Evolutionary conservation across 2,797 vertebrate species (phyloP).

Genomic region (Enteromius unitaeniatus): DNA sequence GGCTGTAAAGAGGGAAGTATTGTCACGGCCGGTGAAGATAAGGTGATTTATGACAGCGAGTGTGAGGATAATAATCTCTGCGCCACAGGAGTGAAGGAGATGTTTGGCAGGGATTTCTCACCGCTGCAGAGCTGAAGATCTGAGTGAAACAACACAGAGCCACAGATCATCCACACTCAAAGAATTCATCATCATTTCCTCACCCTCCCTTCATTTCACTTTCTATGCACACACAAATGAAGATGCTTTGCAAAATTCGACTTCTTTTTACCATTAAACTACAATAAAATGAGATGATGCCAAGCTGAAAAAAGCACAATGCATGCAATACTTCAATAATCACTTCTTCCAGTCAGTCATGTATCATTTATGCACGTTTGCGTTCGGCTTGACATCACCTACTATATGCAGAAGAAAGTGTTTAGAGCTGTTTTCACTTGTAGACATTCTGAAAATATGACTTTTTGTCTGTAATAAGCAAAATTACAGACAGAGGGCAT

Average conservation of each 20-base stretch:
- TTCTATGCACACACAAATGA: not conserved
- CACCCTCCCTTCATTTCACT: not conserved
- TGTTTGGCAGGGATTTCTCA: constrained; percentile 39
- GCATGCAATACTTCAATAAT: not conserved
- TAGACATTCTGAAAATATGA: too few relatives aligned
- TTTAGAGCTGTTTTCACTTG: too few relatives aligned
- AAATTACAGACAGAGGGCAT: not conserved
- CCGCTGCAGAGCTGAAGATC: constrained; percentile 8
- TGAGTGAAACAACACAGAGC: constrained; percentile 42
- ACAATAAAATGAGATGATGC: not conserved
- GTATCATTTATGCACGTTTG: not conserved
- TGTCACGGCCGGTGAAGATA: constrained; percentile 56
- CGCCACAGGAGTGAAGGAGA: constrained; percentile 48
- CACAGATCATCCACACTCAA: not conserved
- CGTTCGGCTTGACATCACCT: not conserved
- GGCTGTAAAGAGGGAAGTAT: constrained; percentile 60
- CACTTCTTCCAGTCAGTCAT: not conserved
- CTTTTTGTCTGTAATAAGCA: too few relatives aligned
- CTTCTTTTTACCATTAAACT: not conserved
- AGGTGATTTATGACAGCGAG: constrained; percentile 70
- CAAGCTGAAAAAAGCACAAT: not conserved
- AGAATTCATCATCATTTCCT: not conserved
- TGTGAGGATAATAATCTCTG: constrained; percentile 69
- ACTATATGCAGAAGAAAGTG: not conserved
- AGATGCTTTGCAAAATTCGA: not conserved